Evolutionary conservation across 2,797 vertebrate species (phyloP).

Genomic region (Sitta carolinensis): DNA sequence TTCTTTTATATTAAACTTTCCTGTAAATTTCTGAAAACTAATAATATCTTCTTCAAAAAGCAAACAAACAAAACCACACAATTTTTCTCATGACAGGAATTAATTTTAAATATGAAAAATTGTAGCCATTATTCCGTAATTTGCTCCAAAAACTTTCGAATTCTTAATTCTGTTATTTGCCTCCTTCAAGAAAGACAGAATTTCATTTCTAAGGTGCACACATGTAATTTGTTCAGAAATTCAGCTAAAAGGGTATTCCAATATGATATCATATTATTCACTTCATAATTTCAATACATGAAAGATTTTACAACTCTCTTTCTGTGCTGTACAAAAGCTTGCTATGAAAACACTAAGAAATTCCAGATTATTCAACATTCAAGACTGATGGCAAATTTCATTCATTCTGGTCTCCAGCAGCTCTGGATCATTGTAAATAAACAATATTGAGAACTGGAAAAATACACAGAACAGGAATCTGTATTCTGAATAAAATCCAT

Average conservation of each 20-base stretch:
- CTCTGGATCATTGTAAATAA: background rate
- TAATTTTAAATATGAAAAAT: background rate
- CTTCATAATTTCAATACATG: background rate
- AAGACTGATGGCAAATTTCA: background rate
- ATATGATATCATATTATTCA: background rate
- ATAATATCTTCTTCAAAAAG: background rate
- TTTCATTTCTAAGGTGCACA: background rate
- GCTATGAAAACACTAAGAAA: background rate
- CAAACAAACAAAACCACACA: accelerated
- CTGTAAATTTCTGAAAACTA: background rate
- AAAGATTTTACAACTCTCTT: background rate
- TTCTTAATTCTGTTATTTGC: background rate
- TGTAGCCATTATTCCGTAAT: background rate
- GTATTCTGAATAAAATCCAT: background rate
- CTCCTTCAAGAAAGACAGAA: background rate
- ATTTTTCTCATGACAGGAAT: background rate
- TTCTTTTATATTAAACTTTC: background rate
- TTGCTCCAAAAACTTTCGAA: background rate
- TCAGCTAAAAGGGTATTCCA: background rate
- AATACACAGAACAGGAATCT: background rate
- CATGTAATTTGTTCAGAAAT: background rate
- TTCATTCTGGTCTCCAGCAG: background rate
- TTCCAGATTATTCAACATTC: background rate
- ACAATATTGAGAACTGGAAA: background rate
- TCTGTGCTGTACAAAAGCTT: background rate